Evolutionary conservation across 1,140 invertebrate species (phyloP).

Genomic region (Coenobita brevimanus): DNA sequence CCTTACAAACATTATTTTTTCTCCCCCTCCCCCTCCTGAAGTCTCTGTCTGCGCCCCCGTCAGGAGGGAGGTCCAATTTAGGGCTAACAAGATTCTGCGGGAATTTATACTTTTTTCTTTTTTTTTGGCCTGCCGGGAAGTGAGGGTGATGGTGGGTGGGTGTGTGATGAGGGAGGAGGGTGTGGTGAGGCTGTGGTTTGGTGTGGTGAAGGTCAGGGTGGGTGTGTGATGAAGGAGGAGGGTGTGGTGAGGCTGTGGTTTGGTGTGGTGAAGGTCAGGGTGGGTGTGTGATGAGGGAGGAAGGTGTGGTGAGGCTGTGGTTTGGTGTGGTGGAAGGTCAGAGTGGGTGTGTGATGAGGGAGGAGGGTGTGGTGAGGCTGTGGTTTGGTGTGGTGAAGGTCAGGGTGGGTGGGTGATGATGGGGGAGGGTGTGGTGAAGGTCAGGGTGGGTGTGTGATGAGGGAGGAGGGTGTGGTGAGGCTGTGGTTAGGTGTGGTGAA

Average conservation of each 20-base stretch:
- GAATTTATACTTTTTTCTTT: conserved; percentile 15
- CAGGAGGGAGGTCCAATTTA: not conserved
- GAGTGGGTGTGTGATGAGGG: not conserved
- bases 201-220: too few species aligned
- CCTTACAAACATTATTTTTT: not conserved
- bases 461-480: not conserved
- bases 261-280: too few species aligned
- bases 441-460: not conserved
- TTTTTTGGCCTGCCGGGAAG: not conserved
- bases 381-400: not conserved
- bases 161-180: too few species aligned
- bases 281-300: too few species aligned
- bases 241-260: too few species aligned
- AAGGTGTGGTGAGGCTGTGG: not conserved
- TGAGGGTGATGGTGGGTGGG: too few species aligned
- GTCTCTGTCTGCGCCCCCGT: not conserved
- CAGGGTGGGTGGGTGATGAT: not conserved
- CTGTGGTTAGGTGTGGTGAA: too few species aligned
- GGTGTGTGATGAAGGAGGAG: too few species aligned
- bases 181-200: too few species aligned
- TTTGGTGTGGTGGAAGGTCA: not conserved
- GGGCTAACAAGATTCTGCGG: not conserved
- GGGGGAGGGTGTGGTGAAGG: not conserved
- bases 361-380: not conserved
- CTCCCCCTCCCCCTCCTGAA: not conserved